These are phyloP conservation scores for Mellilla xanthometata DNA, from an alignment of 2,888 invertebrate genomes.

Conservation along the genomic window DNA sequence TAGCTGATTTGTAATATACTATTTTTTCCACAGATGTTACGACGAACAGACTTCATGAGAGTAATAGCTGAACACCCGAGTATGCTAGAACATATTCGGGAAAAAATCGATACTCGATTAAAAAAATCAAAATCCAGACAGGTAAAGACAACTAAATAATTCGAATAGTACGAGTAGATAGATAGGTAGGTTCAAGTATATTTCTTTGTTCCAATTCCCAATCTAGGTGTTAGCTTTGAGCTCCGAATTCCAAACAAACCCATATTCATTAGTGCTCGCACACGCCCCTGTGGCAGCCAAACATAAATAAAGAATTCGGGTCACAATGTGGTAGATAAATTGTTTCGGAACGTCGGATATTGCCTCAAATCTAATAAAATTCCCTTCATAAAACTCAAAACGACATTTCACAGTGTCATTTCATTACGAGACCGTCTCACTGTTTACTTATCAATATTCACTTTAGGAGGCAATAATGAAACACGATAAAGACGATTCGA, in stretches of 20 bases:
- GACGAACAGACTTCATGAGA: constrained; percentile 68
- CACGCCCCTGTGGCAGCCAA: too few species aligned
- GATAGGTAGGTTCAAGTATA: too few species aligned
- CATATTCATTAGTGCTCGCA: too few species aligned
- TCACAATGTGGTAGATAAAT: too few species aligned
- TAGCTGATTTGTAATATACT: too few species aligned
- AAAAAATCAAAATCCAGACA: constrained; percentile 46
- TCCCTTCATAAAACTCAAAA: constrained; percentile 10
- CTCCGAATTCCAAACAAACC: too few species aligned
- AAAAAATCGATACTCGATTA: constrained; percentile 50
- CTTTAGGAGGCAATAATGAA: constrained; percentile 63
- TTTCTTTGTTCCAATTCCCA: too few species aligned
- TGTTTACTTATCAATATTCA: constrained; percentile 35
- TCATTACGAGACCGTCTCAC: constrained; percentile 17
- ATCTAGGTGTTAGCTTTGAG: too few species aligned
- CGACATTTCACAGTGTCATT: constrained; percentile 24
- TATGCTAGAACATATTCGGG: constrained; percentile 49
- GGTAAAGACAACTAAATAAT: too few species aligned
- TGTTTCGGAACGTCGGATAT: too few species aligned
- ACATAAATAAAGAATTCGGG: too few species aligned
- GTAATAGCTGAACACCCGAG: constrained; percentile 61
- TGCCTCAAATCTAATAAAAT: background rate
- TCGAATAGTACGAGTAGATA: too few species aligned
- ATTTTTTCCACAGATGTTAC: constrained; percentile 64
- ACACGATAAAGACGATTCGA: constrained; percentile 67